phyloP scores from a whole-genome alignment of 2,888 invertebrate genomes.

The Pachymerium ferrugineum region DNA sequence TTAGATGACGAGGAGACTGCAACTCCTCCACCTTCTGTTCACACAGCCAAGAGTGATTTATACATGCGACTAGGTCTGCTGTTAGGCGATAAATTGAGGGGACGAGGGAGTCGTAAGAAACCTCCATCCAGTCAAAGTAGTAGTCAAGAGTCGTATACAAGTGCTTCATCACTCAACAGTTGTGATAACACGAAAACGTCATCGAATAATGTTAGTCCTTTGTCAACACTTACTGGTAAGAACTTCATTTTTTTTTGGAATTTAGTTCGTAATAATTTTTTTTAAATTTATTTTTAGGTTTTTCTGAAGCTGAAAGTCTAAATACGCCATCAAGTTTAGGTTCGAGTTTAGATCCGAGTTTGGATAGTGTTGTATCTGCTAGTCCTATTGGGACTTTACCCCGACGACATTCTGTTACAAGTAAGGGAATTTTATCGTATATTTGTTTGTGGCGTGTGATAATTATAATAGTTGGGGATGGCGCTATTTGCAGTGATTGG shows the following conservation, averaged over 20 bases:
- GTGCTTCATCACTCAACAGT: constrained; percentile 55
- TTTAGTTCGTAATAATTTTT: no score
- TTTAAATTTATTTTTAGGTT: constrained; percentile 50
- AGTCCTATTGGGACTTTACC: constrained; percentile 61
- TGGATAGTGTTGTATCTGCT: constrained; percentile 63
- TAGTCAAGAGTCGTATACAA: constrained; percentile 48
- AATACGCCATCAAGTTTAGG: constrained; percentile 41
- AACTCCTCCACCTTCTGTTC: constrained; percentile 45
- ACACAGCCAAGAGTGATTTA: constrained; percentile 64
- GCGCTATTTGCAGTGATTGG: background rate
- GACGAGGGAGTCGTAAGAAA: constrained; percentile 43
- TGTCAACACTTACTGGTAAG: constrained; percentile 73
- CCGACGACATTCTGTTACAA: constrained; percentile 71
- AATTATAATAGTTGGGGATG: background rate
- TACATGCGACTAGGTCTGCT: constrained; percentile 77
- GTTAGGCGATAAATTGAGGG: constrained; percentile 59
- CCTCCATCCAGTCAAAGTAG: constrained; percentile 36
- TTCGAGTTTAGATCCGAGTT: constrained; percentile 49
- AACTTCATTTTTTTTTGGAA: no score
- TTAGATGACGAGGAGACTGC: constrained; percentile 62
- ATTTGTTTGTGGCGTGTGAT: no score
- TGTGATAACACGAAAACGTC: constrained; percentile 61
- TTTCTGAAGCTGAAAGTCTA: constrained; percentile 64
- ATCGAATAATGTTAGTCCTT: constrained; percentile 77
- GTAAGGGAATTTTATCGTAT: constrained; percentile 51